Evolutionary conservation across 2,888 invertebrate species (phyloP).

Genomic region (Pemphredon lugubris): DNA sequence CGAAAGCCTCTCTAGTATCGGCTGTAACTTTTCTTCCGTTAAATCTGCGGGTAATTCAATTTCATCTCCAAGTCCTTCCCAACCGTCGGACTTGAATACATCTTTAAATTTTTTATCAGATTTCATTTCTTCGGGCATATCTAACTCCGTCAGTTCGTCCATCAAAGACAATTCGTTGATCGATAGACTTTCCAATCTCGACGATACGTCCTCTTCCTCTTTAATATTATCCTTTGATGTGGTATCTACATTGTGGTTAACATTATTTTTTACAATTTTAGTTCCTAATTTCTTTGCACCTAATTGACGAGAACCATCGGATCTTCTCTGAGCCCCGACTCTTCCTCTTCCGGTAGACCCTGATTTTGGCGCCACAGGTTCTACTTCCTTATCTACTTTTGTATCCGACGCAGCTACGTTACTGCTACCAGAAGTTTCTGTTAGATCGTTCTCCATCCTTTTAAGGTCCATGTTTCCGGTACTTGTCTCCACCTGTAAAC

Average conservation of each 20-base stretch:
- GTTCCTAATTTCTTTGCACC: conserved; percentile 67
- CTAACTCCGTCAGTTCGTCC: conserved; percentile 55
- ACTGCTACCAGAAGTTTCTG: not conserved
- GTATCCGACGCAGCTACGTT: no score
- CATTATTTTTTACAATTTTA: conserved; percentile 34
- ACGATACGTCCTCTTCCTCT: not conserved
- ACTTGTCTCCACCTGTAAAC: not conserved
- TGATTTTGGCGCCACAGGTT: not conserved
- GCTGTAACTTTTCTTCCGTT: conserved; percentile 67
- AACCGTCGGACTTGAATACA: conserved; percentile 79
- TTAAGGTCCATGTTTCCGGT: not conserved
- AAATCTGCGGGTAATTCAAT: conserved; percentile 76
- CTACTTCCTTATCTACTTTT: not conserved
- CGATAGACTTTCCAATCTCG: not conserved
- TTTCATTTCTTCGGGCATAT: conserved; percentile 74
- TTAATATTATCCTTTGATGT: not conserved
- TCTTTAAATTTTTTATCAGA: conserved; percentile 77
- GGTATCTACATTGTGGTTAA: conserved; percentile 1
- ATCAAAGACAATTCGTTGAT: not conserved
- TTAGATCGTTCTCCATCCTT: not conserved
- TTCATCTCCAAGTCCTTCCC: conserved; percentile 77
- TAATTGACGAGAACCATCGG: conserved; percentile 29
- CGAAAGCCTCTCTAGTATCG: conserved; percentile 77
- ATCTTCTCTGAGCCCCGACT: conserved; percentile 48
- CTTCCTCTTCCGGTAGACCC: conserved; percentile 24